phyloP scores from a whole-genome alignment of 2,797 vertebrate genomes.

The Enteromius treurensis region DNA sequence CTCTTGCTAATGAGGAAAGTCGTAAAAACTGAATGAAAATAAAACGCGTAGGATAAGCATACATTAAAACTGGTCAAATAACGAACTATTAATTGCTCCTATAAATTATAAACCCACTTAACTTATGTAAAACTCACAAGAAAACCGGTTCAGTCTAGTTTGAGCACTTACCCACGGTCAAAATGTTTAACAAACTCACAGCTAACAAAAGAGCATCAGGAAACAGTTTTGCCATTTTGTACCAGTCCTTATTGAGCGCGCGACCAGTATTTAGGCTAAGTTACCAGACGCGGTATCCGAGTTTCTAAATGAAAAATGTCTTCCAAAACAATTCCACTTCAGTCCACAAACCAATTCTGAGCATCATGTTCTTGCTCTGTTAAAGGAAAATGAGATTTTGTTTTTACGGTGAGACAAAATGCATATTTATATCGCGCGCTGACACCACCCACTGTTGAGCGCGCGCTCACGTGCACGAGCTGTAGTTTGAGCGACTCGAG shows the following conservation, averaged over 20 bases:
- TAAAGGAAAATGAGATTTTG: background rate
- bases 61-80: background rate
- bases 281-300: background rate
- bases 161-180: conserved; percentile 36
- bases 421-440: conserved; percentile 11
- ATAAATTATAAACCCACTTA: background rate
- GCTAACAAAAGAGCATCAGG: conserved; percentile 6
- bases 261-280: background rate
- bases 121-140: background rate
- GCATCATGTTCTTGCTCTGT: background rate
- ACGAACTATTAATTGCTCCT: background rate
- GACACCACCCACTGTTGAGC: conserved; percentile 31
- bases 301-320: background rate
- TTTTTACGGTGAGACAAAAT: background rate
- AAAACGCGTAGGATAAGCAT: background rate
- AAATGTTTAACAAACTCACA: conserved; percentile 40
- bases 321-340: background rate
- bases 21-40: background rate
- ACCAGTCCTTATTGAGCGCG: background rate
- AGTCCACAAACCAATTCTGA: background rate
- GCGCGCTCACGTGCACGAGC: background rate
- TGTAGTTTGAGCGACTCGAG: background rate
- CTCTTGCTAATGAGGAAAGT: background rate
- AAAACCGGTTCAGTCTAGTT: background rate
- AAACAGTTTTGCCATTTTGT: conserved; percentile 32